These are phyloP conservation scores for Thalassophryne amazonica DNA, from an alignment of 2,797 vertebrate genomes.

Conservation along the genomic window DNA sequence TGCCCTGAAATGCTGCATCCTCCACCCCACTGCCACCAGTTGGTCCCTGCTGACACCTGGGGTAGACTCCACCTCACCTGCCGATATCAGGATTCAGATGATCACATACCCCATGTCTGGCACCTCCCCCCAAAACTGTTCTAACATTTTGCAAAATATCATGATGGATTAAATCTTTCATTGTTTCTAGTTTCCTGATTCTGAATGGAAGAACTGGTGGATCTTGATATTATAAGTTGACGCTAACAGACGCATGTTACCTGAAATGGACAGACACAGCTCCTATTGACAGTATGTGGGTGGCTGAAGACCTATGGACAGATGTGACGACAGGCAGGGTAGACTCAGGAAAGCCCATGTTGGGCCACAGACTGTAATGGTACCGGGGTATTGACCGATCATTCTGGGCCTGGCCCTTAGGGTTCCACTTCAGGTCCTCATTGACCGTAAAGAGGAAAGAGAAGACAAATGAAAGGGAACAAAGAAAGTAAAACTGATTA, in stretches of 20 bases:
- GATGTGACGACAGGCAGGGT: slow-evolving; percentile 91
- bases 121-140: too few relatives aligned
- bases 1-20: too few relatives aligned
- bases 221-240: too few relatives aligned
- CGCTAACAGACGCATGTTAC: slow-evolving; percentile 55
- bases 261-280: slow-evolving; percentile 94
- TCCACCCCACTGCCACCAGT: too few relatives aligned
- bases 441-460: background rate
- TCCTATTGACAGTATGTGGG: slow-evolving; percentile 83
- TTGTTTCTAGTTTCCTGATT: too few relatives aligned
- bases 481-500: background rate
- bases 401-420: slow-evolving; percentile 82
- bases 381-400: slow-evolving; percentile 90
- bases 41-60: too few relatives aligned
- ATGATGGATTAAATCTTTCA: too few relatives aligned
- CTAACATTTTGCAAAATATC: too few relatives aligned
- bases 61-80: too few relatives aligned
- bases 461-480: background rate
- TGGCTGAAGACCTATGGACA: slow-evolving; percentile 87
- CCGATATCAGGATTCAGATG: too few relatives aligned
- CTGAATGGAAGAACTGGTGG: too few relatives aligned
- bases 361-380: slow-evolving; percentile 95
- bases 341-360: slow-evolving; percentile 94
- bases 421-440: slow-evolving; percentile 86
- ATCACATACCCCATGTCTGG: too few relatives aligned